Conservation (phyloP, 2,888 invertebrate genomes). For the Acanthococcus lagerstroemiae region DNA sequence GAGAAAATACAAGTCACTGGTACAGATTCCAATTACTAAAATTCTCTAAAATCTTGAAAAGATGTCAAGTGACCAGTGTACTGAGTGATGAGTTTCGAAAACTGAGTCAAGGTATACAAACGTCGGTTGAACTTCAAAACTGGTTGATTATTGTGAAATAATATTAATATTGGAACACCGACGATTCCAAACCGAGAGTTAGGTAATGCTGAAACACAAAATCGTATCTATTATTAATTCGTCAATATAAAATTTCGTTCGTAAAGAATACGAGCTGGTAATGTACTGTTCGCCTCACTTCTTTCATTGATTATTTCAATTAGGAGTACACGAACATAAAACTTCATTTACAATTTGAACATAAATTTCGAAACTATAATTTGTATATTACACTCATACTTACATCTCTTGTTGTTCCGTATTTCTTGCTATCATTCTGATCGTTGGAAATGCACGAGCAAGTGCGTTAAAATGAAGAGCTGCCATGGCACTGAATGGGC, state of each 20-base stretch:
- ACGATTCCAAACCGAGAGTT: conserved; percentile 86
- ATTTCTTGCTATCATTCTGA: conserved; percentile 83
- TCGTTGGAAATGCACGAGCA: conserved; percentile 71
- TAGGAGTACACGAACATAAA: too few relatives aligned
- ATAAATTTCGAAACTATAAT: too few relatives aligned
- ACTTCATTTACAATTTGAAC: too few relatives aligned
- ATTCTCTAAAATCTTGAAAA: background rate
- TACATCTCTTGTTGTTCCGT: conserved; percentile 65
- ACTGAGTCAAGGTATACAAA: conserved; percentile 65
- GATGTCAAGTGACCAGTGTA: conserved; percentile 51
- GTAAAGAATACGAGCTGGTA: too few relatives aligned
- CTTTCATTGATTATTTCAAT: too few relatives aligned
- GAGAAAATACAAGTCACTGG: too few relatives aligned
- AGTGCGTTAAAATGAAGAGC: conserved; percentile 86
- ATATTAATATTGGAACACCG: conserved; percentile 76
- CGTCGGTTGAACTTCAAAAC: conserved; percentile 76
- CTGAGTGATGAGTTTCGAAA: conserved; percentile 64
- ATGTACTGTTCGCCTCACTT: too few relatives aligned
- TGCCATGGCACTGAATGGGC: conserved; percentile 80
- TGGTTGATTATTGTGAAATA: conserved; percentile 81
- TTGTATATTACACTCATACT: too few relatives aligned
- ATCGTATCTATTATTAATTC: too few relatives aligned
- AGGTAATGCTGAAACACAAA: too few relatives aligned
- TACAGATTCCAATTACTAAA: too few relatives aligned
- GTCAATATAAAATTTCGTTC: too few relatives aligned